Conservation (phyloP, 2,797 vertebrate species). For the Euphonia xanthogaster region DNA sequence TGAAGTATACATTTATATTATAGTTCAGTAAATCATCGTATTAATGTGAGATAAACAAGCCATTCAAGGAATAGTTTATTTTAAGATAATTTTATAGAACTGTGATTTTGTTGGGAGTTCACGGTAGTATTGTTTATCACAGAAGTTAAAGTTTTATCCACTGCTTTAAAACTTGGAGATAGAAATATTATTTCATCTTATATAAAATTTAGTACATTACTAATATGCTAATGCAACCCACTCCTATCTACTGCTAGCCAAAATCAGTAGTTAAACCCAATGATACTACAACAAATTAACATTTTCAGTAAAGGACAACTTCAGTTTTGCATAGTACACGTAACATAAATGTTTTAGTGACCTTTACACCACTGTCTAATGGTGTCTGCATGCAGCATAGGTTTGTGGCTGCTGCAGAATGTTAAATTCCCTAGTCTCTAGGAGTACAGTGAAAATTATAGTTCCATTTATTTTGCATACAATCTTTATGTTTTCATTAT, state of each 20-base stretch:
- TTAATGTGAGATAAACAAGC: background rate
- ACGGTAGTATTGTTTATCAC: background rate
- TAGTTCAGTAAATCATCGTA: background rate
- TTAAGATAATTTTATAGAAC: background rate
- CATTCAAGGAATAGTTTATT: background rate
- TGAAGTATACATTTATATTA: background rate
- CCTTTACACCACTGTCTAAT: background rate
- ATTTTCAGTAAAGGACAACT: background rate
- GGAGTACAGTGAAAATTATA: background rate
- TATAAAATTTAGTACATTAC: background rate
- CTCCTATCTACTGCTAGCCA: background rate
- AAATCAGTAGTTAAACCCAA: background rate
- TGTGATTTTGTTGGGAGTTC: background rate
- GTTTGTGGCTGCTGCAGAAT: background rate
- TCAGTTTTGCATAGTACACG: background rate
- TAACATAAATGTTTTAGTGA: background rate
- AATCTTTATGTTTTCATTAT: background rate
- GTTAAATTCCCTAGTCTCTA: background rate
- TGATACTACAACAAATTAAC: background rate
- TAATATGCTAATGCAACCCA: background rate
- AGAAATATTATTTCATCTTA: background rate
- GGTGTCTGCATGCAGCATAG: background rate
- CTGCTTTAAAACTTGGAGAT: background rate
- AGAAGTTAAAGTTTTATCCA: background rate
- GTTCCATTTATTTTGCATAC: background rate